These are phyloP conservation scores for Anoura caudifer DNA, from an alignment of 2,113 vertebrate species.

Conservation along the genomic window DNA sequence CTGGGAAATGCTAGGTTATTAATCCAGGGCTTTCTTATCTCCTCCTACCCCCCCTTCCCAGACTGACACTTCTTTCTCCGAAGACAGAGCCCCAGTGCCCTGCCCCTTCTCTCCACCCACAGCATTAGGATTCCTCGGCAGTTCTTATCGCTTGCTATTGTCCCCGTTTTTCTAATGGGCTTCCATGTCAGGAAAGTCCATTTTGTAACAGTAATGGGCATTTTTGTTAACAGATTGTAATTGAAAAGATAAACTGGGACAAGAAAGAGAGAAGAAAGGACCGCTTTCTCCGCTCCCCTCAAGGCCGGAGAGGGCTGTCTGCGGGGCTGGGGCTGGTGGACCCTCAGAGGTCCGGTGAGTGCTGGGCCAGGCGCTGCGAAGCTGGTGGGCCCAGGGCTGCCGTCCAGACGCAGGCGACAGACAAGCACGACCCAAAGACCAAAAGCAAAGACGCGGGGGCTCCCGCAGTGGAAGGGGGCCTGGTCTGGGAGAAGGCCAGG, in stretches of 20 bases:
- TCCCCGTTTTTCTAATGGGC: constrained; percentile 42
- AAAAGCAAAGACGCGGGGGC: not conserved
- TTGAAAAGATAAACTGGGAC: constrained; percentile 70
- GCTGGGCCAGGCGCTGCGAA: not conserved
- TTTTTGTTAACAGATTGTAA: constrained; percentile 57
- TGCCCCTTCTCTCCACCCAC: not conserved
- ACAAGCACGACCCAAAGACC: not conserved
- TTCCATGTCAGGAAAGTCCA: constrained; percentile 37
- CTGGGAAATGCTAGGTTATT: constrained; percentile 36
- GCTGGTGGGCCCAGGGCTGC: not conserved
- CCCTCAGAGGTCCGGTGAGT: not conserved
- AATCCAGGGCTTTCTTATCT: constrained; percentile 56
- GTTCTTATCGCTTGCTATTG: not conserved
- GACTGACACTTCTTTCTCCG: not conserved
- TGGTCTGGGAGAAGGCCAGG: not conserved
- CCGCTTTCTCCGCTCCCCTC: not conserved
- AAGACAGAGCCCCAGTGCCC: not conserved
- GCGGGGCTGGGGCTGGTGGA: not conserved
- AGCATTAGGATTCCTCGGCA: constrained; percentile 29
- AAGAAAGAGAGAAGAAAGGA: constrained; percentile 20
- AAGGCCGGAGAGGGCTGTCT: not conserved
- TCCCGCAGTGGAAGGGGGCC: not conserved
- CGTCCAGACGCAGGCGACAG: not conserved
- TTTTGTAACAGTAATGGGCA: constrained; percentile 42
- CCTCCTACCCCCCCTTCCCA: not conserved